These are phyloP conservation scores for Pseudanteris insignis DNA, from an alignment of 2,888 invertebrate genomes.

Conservation along the genomic window DNA sequence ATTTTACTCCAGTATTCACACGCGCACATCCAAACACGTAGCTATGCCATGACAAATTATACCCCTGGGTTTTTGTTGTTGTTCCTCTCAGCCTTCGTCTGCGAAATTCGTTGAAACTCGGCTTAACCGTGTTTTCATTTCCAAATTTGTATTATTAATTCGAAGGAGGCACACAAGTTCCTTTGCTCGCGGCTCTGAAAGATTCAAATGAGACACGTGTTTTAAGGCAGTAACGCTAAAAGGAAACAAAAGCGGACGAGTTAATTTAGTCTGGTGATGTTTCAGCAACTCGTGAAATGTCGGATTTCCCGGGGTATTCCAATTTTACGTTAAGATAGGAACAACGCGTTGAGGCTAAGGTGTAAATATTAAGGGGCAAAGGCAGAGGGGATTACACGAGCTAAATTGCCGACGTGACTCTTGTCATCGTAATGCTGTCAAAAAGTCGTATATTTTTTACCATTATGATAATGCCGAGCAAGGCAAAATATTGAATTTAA, in stretches of 20 bases:
- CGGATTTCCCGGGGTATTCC: slow-evolving; percentile 17
- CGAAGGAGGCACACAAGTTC: too few species aligned
- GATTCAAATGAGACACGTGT: slow-evolving; percentile 35
- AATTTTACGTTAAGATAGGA: slow-evolving; percentile 27
- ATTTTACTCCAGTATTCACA: slow-evolving; percentile 44
- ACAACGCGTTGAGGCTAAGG: slow-evolving; percentile 8
- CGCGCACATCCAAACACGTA: slow-evolving; percentile 31
- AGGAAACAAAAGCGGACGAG: slow-evolving; percentile 10
- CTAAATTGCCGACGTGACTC: too few species aligned
- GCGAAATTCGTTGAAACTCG: slow-evolving; percentile 9
- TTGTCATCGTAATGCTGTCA: neutral
- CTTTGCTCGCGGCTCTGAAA: too few species aligned
- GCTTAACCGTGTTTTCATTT: slow-evolving; percentile 20
- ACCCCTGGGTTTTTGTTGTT: slow-evolving; percentile 59
- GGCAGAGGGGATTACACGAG: neutral
- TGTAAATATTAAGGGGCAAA: slow-evolving; percentile 17
- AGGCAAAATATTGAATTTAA: too few species aligned
- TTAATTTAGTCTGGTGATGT: slow-evolving; percentile 31
- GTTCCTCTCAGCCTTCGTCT: slow-evolving; percentile 43
- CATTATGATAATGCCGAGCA: too few species aligned
- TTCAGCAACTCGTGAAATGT: slow-evolving; percentile 26
- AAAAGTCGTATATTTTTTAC: neutral
- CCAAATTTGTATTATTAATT: slow-evolving; percentile 30
- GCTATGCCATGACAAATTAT: slow-evolving; percentile 57
- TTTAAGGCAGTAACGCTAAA: slow-evolving; percentile 18